Evolutionary conservation across 2,888 invertebrate genomes (phyloP).

Genomic region (Drosophila diplacantha): DNA sequence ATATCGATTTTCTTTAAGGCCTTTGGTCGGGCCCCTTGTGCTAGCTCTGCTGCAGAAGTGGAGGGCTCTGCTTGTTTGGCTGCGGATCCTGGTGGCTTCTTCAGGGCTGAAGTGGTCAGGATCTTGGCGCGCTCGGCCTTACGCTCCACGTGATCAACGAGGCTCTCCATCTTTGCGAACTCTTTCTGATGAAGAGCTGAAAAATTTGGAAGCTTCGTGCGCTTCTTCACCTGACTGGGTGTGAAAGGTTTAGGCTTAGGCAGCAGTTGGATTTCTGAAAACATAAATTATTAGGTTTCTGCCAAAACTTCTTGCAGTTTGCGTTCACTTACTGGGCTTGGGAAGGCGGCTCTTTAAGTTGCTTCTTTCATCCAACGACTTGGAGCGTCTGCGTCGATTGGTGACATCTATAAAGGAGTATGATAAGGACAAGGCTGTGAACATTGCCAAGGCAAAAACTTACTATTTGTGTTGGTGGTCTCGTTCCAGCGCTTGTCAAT

Average conservation of each 20-base stretch:
- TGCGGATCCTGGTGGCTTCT: conserved; percentile 35
- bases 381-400: conserved; percentile 71
- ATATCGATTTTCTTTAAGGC: conserved; percentile 58
- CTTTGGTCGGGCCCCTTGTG: conserved; percentile 37
- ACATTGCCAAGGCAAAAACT: conserved; percentile 11
- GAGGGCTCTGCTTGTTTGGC: conserved; percentile 23
- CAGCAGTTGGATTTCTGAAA: conserved; percentile 27
- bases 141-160: conserved; percentile 80
- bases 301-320: fast-evolving
- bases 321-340: conserved; percentile 52
- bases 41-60: not conserved
- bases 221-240: conserved; percentile 57
- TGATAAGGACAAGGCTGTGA: not conserved
- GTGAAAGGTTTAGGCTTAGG: conserved; percentile 30
- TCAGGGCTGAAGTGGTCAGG: conserved; percentile 61
- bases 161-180: conserved; percentile 84
- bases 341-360: conserved; percentile 46
- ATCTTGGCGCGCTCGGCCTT: conserved; percentile 76
- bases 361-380: conserved; percentile 64
- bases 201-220: conserved; percentile 84
- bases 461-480: conserved; percentile 32
- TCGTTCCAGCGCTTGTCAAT: conserved; percentile 52
- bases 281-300: not conserved
- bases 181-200: conserved; percentile 82
- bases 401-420: conserved; percentile 61